Evolutionary conservation across 2,797 vertebrate genomes (phyloP), one percentile per base, ranked within the genome.

Genomic region (Paratrypauchen microcephalus): DNA sequence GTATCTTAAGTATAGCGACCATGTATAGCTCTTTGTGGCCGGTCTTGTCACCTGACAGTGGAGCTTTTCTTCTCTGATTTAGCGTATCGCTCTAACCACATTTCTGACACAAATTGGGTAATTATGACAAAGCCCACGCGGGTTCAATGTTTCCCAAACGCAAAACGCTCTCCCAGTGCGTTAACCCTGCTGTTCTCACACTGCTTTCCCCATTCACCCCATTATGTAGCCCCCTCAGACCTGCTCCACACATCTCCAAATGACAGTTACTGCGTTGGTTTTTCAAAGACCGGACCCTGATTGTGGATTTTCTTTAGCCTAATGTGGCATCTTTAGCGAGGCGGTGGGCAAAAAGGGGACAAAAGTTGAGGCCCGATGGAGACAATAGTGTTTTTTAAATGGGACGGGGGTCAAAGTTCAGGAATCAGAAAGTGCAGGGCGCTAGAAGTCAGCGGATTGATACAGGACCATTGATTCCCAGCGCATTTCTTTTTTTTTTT

Each of bases 361-460:
- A 70, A 84, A 81, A 84, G 81, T 78, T 79, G 83, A 85, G 86
- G 85, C 79, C 72, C 64, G 78, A 24, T 58, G 73, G 78, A 65
- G 63, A 92, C 89, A 91, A 92, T 91, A 85, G 88, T 2, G 72
- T 86, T 89, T 88, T 88, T 78, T 90, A 86, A 91, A 72, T 84
- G 88, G 83, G 84, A 84, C 60, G 88, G 89, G 89, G 86, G 78
- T 78, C 85, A 84, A 87, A 87, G 93, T 93, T 95, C 93, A 94
- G 92, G 90, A 94, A 94, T 94, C 92, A 94, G 90, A 94, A 93
- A 93, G 91, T 82, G 85, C 87, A 90, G 93, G 92, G 93, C 92
- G 94, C 94, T 94, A 92, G 92, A 92, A 93, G 93, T 92, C 91
- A 93, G 89, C 90, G 88, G 93, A 94, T 91, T 94, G 91, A 94